Base-by-base conservation (phyloP, 92 coral and sea anemone genomes). In the Epizoanthus stellaris region DNA sequence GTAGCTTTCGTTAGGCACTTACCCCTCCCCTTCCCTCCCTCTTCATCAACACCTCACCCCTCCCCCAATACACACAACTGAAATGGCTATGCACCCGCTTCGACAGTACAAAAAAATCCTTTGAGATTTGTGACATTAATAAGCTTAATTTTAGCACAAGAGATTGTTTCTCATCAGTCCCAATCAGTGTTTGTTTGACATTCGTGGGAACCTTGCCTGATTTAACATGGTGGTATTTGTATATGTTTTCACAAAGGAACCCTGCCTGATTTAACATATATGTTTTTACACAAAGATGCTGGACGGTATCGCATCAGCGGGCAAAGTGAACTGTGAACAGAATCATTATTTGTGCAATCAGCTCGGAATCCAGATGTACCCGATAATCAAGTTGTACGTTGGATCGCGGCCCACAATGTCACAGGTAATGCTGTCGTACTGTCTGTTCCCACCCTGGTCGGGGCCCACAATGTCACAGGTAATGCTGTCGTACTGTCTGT, bases 251-350 rank as follows among this genome's bases (percentile, higher is more conserved):
- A 61, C 19, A 38, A 14, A 7, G 14, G 56, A 52, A 52, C 56
- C 56, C 0, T 52, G 56, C 56, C 56, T 9, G 38, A 76, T 20
- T 23, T 59, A 16, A 13, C 7, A n/a, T 69, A 45, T 47, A 6
- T 56, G 61, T 61, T 6, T 43, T 72, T 40, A 0, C n/a, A 40
- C 49, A 30, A n/a, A 96, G 99, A 87, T 95, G 82, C 89, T 96
- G 67, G 97, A 92, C 30, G 95, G 94, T 10, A 86, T 85, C 19
- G 92, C 95, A 6, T 84, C 88, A 59, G 92, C 93, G 10, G 99
- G 89, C 15, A 96, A 96, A 65, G 94, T 96, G 23, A 92, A 96
- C 75, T 96, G 99, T 76, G 99, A 96, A 56, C 94, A 94, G 72
- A 91, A 92, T 30, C 89, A 91, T 68, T 87, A 83, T 56, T 60